Evolutionary conservation across 2,888 invertebrate genomes (phyloP), one percentile per base, ranked within the genome.

Genomic region (Cephus pygmeus): DNA sequence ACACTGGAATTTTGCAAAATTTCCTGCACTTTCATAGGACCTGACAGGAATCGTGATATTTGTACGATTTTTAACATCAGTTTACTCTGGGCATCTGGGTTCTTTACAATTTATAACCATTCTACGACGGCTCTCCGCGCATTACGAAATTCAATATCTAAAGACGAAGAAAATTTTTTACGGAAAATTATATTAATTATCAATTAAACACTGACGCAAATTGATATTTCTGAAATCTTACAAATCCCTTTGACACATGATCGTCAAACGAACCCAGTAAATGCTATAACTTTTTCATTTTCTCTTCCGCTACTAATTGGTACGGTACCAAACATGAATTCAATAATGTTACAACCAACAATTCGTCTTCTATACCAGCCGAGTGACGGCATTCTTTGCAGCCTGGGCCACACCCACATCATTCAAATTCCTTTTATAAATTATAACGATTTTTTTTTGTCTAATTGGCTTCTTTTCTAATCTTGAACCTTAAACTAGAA

Each of bases 281-380:
- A 89, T 98, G 97, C 89, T 97, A 97, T 34, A 99, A 92, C 87
- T 96, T 96, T 91, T 97, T 97, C 98, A 99, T 99, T 81, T 98
- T 94, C 80, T 98, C 96, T 34, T 95, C 95, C 0, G 98, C 94
- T 0, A 96, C 94, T 79, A 98, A 92, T 82, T 97, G 97, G 91
- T 98, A 99, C 0, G 99, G 99, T 73, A 99, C 98, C 77, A 99
- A 93, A 79, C 98, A 98, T 12, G 98, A 98, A 89, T 99, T 98
- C 73, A 99, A 91, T 36, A 99, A 93, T 83, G 98, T 93, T 91
- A 99, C 99, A 1, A 99, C 98, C 77, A 99, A 91, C 76, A 99
- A 92, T 87, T 97, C 94, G 92, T 99, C 99, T 91, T 99, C 99
- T 91, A 98, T 95, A 34, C 95, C 95, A 0, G 96, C 95, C 94